phyloP scores from a whole-genome alignment of 2,113 vertebrate genomes.

The Anarhynchus alexandrinus region DNA sequence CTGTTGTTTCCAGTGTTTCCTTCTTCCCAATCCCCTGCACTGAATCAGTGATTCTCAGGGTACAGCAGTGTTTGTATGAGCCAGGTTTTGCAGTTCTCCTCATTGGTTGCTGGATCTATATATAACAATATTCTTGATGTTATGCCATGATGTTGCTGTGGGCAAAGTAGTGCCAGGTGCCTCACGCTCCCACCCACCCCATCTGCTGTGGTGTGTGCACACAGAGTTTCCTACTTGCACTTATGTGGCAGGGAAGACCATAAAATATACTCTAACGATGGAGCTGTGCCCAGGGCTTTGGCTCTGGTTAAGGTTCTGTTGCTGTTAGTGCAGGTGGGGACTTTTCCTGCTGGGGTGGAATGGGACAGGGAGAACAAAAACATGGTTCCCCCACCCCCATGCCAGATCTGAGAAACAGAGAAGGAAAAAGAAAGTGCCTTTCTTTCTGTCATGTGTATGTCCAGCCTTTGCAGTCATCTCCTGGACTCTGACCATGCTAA shows the following conservation, averaged over 20 bases:
- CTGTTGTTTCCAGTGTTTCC: neutral
- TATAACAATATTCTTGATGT: neutral
- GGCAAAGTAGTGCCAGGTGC: neutral
- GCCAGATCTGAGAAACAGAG: neutral
- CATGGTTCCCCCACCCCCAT: fast-evolving
- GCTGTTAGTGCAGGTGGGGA: neutral
- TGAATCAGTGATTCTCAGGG: neutral
- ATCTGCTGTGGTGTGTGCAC: neutral
- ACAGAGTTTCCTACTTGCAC: neutral
- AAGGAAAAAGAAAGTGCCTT: neutral
- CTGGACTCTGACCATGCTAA: neutral
- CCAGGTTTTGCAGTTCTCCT: neutral
- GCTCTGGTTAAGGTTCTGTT: neutral
- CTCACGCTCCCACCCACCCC: neutral
- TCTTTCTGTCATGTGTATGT: neutral
- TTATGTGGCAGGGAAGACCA: neutral
- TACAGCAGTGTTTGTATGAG: neutral
- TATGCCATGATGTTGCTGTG: neutral
- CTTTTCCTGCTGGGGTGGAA: neutral
- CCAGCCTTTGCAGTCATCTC: neutral
- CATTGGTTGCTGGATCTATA: neutral
- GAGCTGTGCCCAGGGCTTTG: neutral
- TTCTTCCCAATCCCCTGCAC: neutral
- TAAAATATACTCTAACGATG: neutral
- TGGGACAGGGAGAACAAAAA: neutral